These are phyloP conservation scores for Dicyrtoma fusca DNA, from an alignment of 2,888 invertebrate species.

Conservation along the genomic window DNA sequence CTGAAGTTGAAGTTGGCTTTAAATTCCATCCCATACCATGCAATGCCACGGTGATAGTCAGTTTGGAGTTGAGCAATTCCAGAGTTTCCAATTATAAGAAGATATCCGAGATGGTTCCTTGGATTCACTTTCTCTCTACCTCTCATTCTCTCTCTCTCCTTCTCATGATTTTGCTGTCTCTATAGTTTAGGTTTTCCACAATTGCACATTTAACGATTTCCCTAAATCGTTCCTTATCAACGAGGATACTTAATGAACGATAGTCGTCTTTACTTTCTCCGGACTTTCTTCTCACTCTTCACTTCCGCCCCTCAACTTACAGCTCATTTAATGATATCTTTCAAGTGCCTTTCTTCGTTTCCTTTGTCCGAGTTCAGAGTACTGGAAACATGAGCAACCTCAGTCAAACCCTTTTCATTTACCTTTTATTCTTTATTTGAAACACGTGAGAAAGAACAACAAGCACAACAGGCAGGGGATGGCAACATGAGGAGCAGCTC, in stretches of 20 bases:
- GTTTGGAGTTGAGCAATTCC: background rate
- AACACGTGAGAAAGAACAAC: too few relatives aligned
- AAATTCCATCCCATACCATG: too few relatives aligned
- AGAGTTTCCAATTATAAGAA: conserved; percentile 1
- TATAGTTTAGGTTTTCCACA: too few relatives aligned
- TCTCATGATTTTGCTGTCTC: background rate
- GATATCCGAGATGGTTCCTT: background rate
- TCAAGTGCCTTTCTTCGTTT: conserved; percentile 5
- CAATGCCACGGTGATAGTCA: too few relatives aligned
- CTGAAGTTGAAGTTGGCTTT: too few relatives aligned
- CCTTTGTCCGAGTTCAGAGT: background rate
- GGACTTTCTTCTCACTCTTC: background rate
- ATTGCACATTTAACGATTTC: background rate
- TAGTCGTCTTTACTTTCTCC: conserved; percentile 2
- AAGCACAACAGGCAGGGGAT: too few relatives aligned
- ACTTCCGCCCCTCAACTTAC: background rate
- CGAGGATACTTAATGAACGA: conserved; percentile 5
- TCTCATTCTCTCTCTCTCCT: background rate
- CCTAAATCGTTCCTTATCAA: conserved; percentile 1
- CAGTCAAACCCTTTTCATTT: background rate
- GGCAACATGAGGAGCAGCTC: too few relatives aligned
- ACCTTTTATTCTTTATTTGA: background rate
- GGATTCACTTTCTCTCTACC: background rate
- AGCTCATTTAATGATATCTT: conserved; percentile 16
- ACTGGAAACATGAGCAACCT: background rate